These are phyloP conservation scores for Brachionus koreanus DNA, from an alignment of 1,140 invertebrate species.

Conservation along the genomic window DNA sequence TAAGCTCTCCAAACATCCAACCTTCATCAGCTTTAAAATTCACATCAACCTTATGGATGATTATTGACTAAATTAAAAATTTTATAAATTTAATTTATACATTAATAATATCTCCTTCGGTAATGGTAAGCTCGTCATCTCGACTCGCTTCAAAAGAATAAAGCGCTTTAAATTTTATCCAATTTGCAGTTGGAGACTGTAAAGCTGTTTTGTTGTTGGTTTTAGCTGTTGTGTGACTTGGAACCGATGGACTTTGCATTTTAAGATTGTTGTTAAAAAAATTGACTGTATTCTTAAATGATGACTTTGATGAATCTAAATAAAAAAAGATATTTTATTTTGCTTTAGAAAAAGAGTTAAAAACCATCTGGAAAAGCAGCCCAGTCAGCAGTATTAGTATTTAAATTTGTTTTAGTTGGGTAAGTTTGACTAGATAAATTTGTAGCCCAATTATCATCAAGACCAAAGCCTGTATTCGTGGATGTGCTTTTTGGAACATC, in stretches of 20 bases:
- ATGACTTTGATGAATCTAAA: not conserved
- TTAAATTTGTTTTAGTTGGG: conserved; percentile 15
- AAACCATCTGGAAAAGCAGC: conserved; percentile 14
- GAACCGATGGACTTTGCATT: conserved; percentile 1
- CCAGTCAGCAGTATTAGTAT: conserved; percentile 23
- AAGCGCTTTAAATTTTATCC: conserved; percentile 76
- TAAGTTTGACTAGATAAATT: not conserved
- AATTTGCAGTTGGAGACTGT: conserved; percentile 50
- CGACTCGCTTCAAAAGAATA: conserved; percentile 90
- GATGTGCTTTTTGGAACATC: conserved; percentile 18
- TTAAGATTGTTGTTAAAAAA: conserved; percentile 27
- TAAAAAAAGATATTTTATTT: not conserved
- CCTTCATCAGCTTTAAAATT: conserved; percentile 69
- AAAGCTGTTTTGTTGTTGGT: conserved; percentile 19
- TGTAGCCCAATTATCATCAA: conserved; percentile 11
- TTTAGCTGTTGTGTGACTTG: not conserved
- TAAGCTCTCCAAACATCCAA: conserved; percentile 84
- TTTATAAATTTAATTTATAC: conserved; percentile 59
- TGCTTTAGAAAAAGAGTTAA: not conserved
- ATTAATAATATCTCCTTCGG: conserved; percentile 86
- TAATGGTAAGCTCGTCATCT: conserved; percentile 85
- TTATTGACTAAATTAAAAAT: not conserved
- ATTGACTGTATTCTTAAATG: not conserved
- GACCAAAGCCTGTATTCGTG: not conserved
- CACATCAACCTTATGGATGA: conserved; percentile 17